phyloP scores from a whole-genome alignment of 1,140 invertebrate species.

The Trichomalopsis sarcophagae region DNA sequence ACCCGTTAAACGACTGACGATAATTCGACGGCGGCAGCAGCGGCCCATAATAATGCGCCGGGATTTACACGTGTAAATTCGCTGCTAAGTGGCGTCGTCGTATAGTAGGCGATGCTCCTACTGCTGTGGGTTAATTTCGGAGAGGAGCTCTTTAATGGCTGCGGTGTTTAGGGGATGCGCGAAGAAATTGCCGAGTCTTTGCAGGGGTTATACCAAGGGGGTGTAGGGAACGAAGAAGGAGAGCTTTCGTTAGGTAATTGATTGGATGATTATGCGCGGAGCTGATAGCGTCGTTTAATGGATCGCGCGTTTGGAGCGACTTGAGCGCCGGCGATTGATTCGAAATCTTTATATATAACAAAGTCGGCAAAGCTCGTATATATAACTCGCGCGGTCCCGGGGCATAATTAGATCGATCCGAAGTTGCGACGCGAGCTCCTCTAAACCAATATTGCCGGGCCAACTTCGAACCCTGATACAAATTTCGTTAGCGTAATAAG shows the following conservation, averaged over 20 bases:
- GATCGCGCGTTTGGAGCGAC: not conserved
- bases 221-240: not conserved
- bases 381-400: not conserved
- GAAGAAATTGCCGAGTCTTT: not conserved
- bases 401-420: not conserved
- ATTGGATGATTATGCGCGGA: no score
- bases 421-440: not conserved
- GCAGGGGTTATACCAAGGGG: not conserved
- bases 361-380: not conserved
- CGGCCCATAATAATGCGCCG: slow-evolving; percentile 51
- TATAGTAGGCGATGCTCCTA: no score
- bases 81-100: not conserved
- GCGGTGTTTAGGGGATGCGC: not conserved
- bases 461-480: not conserved
- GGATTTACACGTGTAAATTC: slow-evolving; percentile 55
- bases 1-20: slow-evolving; percentile 59
- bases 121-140: not conserved
- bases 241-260: not conserved
- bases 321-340: no score
- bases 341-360: no score
- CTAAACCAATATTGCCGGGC: slow-evolving; percentile 11
- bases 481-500: slow-evolving; percentile 36
- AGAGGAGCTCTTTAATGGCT: not conserved
- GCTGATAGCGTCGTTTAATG: not conserved
- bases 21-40: slow-evolving; percentile 51